Evolutionary conservation across 1,140 invertebrate species (phyloP).

Genomic region (Lepidurus arcticus): DNA sequence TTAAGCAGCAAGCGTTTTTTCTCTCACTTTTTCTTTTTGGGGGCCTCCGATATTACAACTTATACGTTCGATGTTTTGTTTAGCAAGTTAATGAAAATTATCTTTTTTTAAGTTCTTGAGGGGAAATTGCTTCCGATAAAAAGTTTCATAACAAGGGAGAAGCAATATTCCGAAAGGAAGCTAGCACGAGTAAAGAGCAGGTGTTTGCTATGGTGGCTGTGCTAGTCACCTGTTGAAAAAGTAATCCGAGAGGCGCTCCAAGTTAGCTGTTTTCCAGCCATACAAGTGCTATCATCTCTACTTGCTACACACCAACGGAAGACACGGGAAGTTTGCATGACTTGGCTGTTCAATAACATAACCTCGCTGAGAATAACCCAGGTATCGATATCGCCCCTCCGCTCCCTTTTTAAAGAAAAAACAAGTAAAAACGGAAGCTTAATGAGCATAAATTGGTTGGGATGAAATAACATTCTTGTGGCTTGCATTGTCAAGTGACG

Average conservation of each 20-base stretch:
- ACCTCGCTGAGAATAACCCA: not conserved
- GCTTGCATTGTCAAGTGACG: no score
- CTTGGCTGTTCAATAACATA: not conserved
- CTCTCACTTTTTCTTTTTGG: not conserved
- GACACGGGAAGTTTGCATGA: constrained; percentile 1
- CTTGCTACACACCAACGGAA: not conserved
- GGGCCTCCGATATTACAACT: not conserved
- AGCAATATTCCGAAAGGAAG: constrained; percentile 12
- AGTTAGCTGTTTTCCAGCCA: constrained; percentile 9
- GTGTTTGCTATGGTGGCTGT: not conserved
- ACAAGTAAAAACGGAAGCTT: not conserved
- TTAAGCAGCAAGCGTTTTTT: not conserved
- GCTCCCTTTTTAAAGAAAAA: not conserved
- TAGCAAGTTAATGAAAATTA: not conserved
- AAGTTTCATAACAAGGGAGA: not conserved
- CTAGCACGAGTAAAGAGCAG: constrained; percentile 18
- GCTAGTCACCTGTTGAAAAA: constrained; percentile 14
- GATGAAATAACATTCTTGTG: not conserved
- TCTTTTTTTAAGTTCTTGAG: not conserved
- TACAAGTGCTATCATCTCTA: constrained; percentile 10
- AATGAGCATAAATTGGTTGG: not conserved
- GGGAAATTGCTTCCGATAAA: constrained; percentile 14
- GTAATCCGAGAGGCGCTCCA: constrained; percentile 7
- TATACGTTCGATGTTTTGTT: not conserved
- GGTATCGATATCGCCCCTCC: not conserved